phyloP scores from a whole-genome alignment of 2,113 vertebrate species.

The Eretmochelys imbricata region DNA sequence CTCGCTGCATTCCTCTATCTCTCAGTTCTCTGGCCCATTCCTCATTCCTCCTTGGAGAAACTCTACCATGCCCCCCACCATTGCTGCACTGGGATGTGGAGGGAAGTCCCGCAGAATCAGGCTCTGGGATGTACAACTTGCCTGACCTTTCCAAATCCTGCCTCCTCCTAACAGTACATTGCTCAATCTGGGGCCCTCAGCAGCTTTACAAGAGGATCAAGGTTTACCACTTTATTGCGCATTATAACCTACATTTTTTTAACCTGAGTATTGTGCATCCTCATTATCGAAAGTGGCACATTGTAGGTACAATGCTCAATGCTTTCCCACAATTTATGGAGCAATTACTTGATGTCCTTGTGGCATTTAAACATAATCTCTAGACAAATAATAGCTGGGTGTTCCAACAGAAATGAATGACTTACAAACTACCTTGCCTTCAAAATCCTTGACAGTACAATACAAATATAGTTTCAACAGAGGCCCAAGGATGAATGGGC shows the following conservation, averaged over 20 bases:
- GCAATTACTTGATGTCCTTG: neutral
- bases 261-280: neutral
- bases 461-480: neutral
- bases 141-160: neutral
- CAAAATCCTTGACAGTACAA: neutral
- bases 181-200: neutral
- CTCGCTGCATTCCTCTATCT: neutral
- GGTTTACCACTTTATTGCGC: neutral
- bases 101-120: neutral
- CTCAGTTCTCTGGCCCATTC: neutral
- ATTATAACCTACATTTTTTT: neutral
- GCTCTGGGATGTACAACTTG: neutral
- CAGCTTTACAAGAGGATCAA: neutral
- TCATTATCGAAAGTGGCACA: neutral
- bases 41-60: neutral
- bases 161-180: neutral
- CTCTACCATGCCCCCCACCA: neutral
- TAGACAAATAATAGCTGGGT: neutral
- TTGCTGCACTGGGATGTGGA: fast-evolving
- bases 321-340: neutral
- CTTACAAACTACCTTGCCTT: neutral
- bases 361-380: neutral
- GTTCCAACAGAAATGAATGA: neutral
- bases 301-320: fast-evolving
- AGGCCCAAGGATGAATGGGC: neutral